Base-by-base conservation (phyloP, 2,888 invertebrate genomes). In the Dichetophora obliterata region DNA sequence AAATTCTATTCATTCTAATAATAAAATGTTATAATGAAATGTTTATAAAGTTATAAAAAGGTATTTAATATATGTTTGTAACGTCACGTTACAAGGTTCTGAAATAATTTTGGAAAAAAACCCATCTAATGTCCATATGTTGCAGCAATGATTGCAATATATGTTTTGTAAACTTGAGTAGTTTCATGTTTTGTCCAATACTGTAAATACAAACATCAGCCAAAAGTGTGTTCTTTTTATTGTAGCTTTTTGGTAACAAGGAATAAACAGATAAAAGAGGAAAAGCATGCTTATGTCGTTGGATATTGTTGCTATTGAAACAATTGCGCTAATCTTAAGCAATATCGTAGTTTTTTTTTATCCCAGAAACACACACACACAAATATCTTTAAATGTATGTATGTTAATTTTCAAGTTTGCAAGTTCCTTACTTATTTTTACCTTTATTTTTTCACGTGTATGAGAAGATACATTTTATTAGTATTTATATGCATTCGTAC, bases 291-390 rank as follows among this genome's bases (percentile, higher is more conserved):
- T 59, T 5, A 16, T 48, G 61, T 72, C 48, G 61, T 59, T 19
- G 22, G 22, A n/a, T 75, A 24, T 85, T 85, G 85, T 82, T 85
- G 84, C 77, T 68, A 22, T 63, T 48, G 16, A 48, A 63, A 61
- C 75, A 24, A 75, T 69, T 69, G 69, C 43, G 22, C 66, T 76
- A 72, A 76, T 76, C 76, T 76, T 24, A 6, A 37, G 74, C 54
- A 24, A 74, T 54, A 74, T 74, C 66, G 54, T 43, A 54, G 16
- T 65, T 24, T 52, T 9, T 4, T 19, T 54, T n/a, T 11, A 8
- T 22, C 59, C 11, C 43, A 22, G 43, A n/a, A n/a, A 5, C 24
- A 1, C 6, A n/a, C 43, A 6, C 11, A 50, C 19, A 34, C n/a
- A 66, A 8, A n/a, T 63, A 27, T 66, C 22, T 16, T 34, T 16